Conservation (phyloP, 2,888 invertebrate species). For the Andrena dorsata region DNA sequence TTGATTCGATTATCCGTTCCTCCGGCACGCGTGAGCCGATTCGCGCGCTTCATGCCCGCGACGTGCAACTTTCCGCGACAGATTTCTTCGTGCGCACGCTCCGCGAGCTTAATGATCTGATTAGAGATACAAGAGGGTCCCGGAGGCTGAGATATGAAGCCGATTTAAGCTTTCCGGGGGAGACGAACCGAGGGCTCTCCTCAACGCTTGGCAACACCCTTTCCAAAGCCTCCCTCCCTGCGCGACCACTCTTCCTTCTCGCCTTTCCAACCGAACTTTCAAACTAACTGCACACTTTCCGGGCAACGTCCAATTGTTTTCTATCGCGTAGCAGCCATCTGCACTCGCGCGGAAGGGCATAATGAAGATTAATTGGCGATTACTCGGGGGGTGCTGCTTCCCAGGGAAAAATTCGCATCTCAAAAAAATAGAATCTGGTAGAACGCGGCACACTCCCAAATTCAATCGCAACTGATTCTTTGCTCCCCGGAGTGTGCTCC, state of each 20-base stretch:
- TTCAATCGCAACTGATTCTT: neutral
- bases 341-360: slow-evolving; percentile 55
- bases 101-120: slow-evolving; percentile 74
- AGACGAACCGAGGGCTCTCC: slow-evolving; percentile 64
- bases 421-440: neutral
- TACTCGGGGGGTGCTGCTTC: slow-evolving; percentile 13
- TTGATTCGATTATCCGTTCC: slow-evolving; percentile 63
- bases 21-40: slow-evolving; percentile 14
- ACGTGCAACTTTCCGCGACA: slow-evolving; percentile 31
- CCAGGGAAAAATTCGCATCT: neutral
- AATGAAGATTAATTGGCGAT: slow-evolving; percentile 63
- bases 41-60: slow-evolving; percentile 31
- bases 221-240: slow-evolving; percentile 8
- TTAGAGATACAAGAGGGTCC: slow-evolving; percentile 72
- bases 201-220: slow-evolving; percentile 75
- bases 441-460: neutral
- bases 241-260: slow-evolving; percentile 38
- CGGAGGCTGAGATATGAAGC: slow-evolving; percentile 69
- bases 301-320: slow-evolving; percentile 58
- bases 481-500: no score
- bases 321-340: slow-evolving; percentile 50
- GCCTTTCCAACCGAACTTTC: slow-evolving; percentile 62
- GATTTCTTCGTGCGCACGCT: slow-evolving; percentile 66
- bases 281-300: slow-evolving; percentile 52
- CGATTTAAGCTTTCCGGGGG: slow-evolving; percentile 76